These are phyloP conservation scores for Pollenia griseotomentosa DNA, from an alignment of 2,888 invertebrate species.

Conservation along the genomic window DNA sequence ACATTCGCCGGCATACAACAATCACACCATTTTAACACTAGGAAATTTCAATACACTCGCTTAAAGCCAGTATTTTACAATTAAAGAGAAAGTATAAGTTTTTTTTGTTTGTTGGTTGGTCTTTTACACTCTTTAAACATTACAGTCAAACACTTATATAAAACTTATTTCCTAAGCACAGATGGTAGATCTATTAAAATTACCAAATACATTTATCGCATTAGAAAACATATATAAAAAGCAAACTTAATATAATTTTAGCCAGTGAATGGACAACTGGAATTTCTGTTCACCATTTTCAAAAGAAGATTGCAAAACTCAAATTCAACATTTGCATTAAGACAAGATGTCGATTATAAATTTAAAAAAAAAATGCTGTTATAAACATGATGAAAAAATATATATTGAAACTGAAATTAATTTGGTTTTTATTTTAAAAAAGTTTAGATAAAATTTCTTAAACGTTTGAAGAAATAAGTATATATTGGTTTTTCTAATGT, in stretches of 20 bases:
- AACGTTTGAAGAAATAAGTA: too few relatives aligned
- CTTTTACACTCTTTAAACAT: neutral
- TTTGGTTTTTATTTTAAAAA: too few relatives aligned
- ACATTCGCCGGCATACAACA: neutral
- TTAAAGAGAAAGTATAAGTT: constrained; percentile 10
- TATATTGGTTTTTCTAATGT: too few relatives aligned
- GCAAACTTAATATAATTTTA: neutral
- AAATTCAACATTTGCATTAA: neutral
- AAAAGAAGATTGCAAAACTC: constrained; percentile 21
- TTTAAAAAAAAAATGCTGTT: too few relatives aligned
- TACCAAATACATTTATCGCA: constrained; percentile 30
- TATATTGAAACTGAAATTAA: too few relatives aligned
- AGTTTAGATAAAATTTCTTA: too few relatives aligned
- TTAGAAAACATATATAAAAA: neutral
- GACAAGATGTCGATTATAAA: neutral
- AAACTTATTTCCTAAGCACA: constrained; percentile 9
- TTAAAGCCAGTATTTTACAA: neutral
- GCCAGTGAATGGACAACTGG: constrained; percentile 19
- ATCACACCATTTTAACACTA: neutral
- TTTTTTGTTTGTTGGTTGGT: neutral
- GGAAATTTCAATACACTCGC: neutral
- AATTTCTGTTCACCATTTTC: neutral
- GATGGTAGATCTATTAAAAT: neutral
- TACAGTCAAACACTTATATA: neutral
- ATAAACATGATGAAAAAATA: too few relatives aligned